Base-by-base conservation (phyloP, 2,113 vertebrate genomes). In the Sinosuthora webbiana region DNA sequence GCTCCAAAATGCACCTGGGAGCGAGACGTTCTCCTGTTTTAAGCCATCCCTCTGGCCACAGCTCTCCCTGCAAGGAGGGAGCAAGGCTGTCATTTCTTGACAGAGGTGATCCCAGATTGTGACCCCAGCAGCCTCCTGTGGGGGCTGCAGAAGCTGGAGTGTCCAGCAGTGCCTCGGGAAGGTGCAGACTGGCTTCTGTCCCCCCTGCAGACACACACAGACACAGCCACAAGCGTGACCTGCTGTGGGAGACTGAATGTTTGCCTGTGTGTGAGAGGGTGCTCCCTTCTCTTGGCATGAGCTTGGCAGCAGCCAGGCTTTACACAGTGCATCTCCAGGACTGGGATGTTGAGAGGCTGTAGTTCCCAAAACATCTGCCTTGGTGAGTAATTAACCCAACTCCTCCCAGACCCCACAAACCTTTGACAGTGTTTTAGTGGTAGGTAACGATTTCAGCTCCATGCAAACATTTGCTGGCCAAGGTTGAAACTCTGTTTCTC, bases 371-470 rank as follows among this genome's bases (percentile, higher is more conserved):
- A 49, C 87, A 89, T 52, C 88, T 87, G 83, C 92, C 84, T 80
- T 64, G 65, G 39, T 60, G 45, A 81, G 88, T 77, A 86, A 93
- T 95, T 90, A 96, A 94, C 68, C 68, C 88, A 82, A 1, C 76
- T 92, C 56, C 79, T 81, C 83, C 2, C 18, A 88, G 93, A 68
- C 21, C 71, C 47, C 23, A 12, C 64, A 90, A 96, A 81, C 85
- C 75, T 95, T 80, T 77, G 87, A 89, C 93, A 81, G 76, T 8
- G 0, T 94, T 92, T 79, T 79, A 78, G 83, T 67, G 73, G 76
- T 39, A 68, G 92, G 83, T 24, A 92, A 55, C 9, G 18, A 71
- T 83, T 96, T 87, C 80, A 76, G 64, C 68, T 78, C 30, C 85
- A 64, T 27, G 80, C 83, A 91, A 44, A 81, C 88, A 45, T 89